Conservation (phyloP, 2,888 invertebrate genomes). For the Chromoteleia sp. region DNA sequence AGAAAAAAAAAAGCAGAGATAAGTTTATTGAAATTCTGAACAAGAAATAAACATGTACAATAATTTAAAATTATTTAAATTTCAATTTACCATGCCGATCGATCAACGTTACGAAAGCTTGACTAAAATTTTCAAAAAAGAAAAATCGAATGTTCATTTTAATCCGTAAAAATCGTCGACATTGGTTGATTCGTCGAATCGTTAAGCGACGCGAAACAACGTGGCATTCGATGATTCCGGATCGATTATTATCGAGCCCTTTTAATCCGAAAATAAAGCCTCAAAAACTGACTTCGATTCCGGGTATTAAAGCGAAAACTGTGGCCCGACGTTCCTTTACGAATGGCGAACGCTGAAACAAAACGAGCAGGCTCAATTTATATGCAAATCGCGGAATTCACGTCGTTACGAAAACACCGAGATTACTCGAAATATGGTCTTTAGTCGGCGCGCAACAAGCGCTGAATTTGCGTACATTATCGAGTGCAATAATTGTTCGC, state of each 20-base stretch:
- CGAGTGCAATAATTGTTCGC: slow-evolving; percentile 58
- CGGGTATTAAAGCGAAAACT: slow-evolving; percentile 32
- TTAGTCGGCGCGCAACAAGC: slow-evolving; percentile 47
- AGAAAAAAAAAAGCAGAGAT: no score
- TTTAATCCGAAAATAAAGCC: slow-evolving; percentile 34
- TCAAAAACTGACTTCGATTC: neutral
- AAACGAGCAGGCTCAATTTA: slow-evolving; percentile 51
- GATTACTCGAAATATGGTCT: slow-evolving; percentile 38
- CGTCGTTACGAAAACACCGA: slow-evolving; percentile 51
- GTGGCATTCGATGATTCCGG: neutral
- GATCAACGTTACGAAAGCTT: no score
- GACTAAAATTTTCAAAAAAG: no score
- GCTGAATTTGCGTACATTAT: slow-evolving; percentile 64
- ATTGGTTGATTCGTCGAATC: no score
- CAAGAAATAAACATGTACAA: no score
- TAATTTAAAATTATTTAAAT: no score
- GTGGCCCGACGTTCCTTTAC: slow-evolving; percentile 3
- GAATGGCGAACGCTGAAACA: slow-evolving; percentile 19
- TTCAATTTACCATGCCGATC: no score
- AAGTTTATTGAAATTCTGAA: no score
- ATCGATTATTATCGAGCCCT: slow-evolving; percentile 30
- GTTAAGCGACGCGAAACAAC: no score
- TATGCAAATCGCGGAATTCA: slow-evolving; percentile 52
- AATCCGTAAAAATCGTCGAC: no score
- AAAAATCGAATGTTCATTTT: no score